These are phyloP conservation scores for Dynastes tityus DNA, from an alignment of 2,888 invertebrate species.

Conservation along the genomic window DNA sequence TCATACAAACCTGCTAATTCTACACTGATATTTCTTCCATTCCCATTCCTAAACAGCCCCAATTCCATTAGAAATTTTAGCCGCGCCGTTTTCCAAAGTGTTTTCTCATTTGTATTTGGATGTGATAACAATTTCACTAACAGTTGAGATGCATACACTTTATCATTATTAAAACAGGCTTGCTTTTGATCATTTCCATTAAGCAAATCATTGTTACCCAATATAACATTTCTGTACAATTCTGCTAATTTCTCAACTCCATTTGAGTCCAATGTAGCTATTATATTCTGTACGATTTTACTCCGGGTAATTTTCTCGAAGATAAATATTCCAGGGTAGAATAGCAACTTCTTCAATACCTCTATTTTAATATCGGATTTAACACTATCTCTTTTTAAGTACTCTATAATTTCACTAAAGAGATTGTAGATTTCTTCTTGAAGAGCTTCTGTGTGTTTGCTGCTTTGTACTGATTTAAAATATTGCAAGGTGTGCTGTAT, in stretches of 20 bases:
- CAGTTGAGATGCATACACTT: slow-evolving; percentile 77
- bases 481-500: slow-evolving; percentile 77
- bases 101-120: slow-evolving; percentile 70
- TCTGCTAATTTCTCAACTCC: slow-evolving; percentile 78
- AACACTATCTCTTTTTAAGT: slow-evolving; percentile 72
- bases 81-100: slow-evolving; percentile 79
- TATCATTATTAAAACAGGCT: slow-evolving; percentile 81
- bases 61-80: slow-evolving; percentile 78
- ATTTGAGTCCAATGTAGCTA: slow-evolving; percentile 74
- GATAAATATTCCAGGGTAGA: slow-evolving; percentile 81
- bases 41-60: slow-evolving; percentile 75
- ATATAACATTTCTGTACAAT: slow-evolving; percentile 76
- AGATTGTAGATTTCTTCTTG: slow-evolving; percentile 74
- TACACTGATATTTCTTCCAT: slow-evolving; percentile 72
- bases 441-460: slow-evolving; percentile 75
- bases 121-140: slow-evolving; percentile 71
- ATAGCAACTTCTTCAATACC: slow-evolving; percentile 77
- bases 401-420: slow-evolving; percentile 72
- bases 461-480: slow-evolving; percentile 75
- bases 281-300: slow-evolving; percentile 77
- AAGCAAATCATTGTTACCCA: slow-evolving; percentile 73
- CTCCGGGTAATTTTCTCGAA: slow-evolving; percentile 82
- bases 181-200: slow-evolving; percentile 68
- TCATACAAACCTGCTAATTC: slow-evolving; percentile 75
- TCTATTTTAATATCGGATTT: slow-evolving; percentile 73